phyloP scores from a whole-genome alignment of 2,888 invertebrate species.

The Dryomyza anilis region DNA sequence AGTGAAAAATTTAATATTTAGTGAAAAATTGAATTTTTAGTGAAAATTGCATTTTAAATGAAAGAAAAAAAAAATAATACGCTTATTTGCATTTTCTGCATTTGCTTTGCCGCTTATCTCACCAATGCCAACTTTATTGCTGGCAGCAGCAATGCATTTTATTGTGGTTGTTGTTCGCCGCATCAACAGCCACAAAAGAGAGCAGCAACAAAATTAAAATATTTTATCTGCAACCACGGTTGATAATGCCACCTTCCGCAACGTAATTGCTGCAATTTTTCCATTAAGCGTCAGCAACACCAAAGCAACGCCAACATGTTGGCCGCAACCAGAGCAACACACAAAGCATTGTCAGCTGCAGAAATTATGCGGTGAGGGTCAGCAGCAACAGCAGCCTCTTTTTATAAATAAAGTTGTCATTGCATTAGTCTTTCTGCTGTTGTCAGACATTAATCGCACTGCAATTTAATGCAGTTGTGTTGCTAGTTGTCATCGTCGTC shows the following conservation, averaged over 20 bases:
- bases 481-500: too few species aligned
- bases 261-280: conserved; percentile 8
- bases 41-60: too few species aligned
- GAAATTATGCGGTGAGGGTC: not conserved
- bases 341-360: not conserved
- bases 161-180: too few species aligned
- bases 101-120: not conserved
- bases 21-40: too few species aligned
- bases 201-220: not conserved
- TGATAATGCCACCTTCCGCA: not conserved
- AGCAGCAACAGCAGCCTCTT: not conserved
- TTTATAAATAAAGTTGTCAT: not conserved
- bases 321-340: not conserved
- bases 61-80: not conserved
- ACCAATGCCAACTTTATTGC: conserved; percentile 4
- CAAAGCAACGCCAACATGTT: not conserved
- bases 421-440: not conserved
- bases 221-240: not conserved
- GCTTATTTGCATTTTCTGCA: not conserved
- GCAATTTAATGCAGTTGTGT: conserved; percentile 1
- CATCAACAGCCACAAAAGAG: not conserved
- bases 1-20: too few species aligned
- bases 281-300: not conserved
- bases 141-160: too few species aligned
- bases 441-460: not conserved